These are phyloP conservation scores for Chrysocyon brachyurus DNA, from an alignment of 2,797 vertebrate genomes.

Conservation along the genomic window DNA sequence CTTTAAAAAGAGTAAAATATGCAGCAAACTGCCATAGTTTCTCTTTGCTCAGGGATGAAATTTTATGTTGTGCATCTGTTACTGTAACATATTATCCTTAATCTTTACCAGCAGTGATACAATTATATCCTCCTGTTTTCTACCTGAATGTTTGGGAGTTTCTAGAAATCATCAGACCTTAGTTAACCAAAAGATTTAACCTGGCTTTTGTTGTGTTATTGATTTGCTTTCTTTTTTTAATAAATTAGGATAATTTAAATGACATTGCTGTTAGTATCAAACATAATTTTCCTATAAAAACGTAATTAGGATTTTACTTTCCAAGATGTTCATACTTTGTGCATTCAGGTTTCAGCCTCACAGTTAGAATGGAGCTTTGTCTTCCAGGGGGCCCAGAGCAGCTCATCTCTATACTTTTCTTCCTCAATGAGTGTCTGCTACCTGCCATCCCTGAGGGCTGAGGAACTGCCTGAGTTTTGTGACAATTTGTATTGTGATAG, in stretches of 20 bases:
- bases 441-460: not conserved
- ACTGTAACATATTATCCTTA: not conserved
- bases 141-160: not conserved
- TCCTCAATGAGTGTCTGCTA: not conserved
- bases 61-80: not conserved
- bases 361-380: not conserved
- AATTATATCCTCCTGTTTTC: not conserved
- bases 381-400: not conserved
- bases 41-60: not conserved
- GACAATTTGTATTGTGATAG: not conserved
- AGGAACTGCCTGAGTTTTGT: not conserved
- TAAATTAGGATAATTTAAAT: slow-evolving; percentile 39
- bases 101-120: not conserved
- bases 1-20: not conserved
- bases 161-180: not conserved
- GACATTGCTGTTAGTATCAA: not conserved
- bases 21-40: accelerated
- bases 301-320: not conserved
- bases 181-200: not conserved
- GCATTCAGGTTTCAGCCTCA: not conserved
- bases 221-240: slow-evolving; percentile 36
- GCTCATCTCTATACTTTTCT: not conserved
- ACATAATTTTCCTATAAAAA: not conserved
- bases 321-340: not conserved
- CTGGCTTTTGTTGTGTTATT: not conserved